A percentile compares a stretch with the other conserved stretches of the same genome.
phyloP scores from a whole-genome alignment of 2,113 vertebrate genomes.

The Cyrtonyx montezumae region DNA sequence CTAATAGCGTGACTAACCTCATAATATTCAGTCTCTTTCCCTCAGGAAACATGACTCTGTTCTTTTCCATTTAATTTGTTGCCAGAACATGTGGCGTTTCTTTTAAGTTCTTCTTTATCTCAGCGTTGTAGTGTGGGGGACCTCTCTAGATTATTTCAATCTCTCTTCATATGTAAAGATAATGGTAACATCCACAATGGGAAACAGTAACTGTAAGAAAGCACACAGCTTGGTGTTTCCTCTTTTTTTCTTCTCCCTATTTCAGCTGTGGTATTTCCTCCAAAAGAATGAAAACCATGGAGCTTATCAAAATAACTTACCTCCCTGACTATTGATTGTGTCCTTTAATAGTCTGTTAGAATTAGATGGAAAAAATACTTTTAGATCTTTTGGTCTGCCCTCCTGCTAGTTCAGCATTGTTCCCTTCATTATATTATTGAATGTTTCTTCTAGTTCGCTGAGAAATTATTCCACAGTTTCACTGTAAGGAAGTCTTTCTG shows the following conservation, averaged over 20 bases:
- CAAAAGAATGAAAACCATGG: conserved; percentile 40
- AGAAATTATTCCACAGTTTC: conserved; percentile 44
- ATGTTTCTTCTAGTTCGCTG: conserved; percentile 46
- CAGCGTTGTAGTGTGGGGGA: conserved; percentile 44
- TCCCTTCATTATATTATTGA: conserved; percentile 56
- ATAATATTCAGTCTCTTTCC: conserved; percentile 61
- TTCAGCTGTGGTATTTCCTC: conserved; percentile 52
- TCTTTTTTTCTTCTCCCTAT: conserved; percentile 22
- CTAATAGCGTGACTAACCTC: conserved; percentile 67
- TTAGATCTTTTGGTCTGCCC: conserved; percentile 51
- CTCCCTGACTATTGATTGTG: conserved; percentile 69
- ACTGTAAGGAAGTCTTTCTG: conserved; percentile 24
- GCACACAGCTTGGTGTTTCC: conserved; percentile 60
- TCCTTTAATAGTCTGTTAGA: conserved; percentile 55
- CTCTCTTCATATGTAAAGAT: conserved; percentile 70
- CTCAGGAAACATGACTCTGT: conserved; percentile 56
- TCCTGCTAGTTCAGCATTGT: conserved; percentile 28
- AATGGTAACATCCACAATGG: conserved; percentile 66
- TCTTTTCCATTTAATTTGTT: conserved; percentile 69
- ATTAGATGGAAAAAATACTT: conserved; percentile 59
- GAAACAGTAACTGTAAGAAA: conserved; percentile 50
- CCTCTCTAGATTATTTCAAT: conserved; percentile 66
- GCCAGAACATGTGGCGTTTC: conserved; percentile 38
- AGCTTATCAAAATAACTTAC: conserved; percentile 71
- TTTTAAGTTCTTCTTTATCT: conserved; percentile 65